Conservation (phyloP, 2,888 invertebrate species). For the Coenonympha arcania region DNA sequence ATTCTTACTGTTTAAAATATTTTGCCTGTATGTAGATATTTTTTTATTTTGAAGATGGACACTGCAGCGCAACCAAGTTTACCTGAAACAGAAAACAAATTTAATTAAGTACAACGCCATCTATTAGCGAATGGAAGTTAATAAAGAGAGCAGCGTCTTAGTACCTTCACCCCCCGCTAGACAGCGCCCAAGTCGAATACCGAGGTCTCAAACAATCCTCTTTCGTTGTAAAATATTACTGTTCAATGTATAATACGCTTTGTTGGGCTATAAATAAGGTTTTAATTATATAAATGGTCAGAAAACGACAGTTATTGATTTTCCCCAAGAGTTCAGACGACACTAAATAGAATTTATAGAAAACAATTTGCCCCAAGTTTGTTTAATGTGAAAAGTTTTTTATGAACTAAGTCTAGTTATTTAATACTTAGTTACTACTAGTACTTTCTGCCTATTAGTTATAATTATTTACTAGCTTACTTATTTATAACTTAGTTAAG, state of each 20-base stretch:
- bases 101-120: neutral
- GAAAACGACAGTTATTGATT: slow-evolving; percentile 1
- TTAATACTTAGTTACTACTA: neutral
- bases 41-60: neutral
- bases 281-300: neutral
- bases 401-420: neutral
- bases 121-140: neutral
- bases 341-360: slow-evolving; percentile 5
- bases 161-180: neutral
- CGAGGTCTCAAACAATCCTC: neutral
- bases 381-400: slow-evolving; percentile 7
- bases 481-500: too few relatives aligned
- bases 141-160: neutral
- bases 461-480: too few relatives aligned
- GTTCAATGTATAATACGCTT: neutral
- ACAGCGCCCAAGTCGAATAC: neutral
- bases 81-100: slow-evolving; percentile 5
- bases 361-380: slow-evolving; percentile 4
- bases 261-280: neutral
- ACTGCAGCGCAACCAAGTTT: neutral
- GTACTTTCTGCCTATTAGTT: neutral
- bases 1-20: too few relatives aligned
- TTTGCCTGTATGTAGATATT: neutral
- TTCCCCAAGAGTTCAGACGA: neutral
- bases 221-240: neutral